Evolutionary conservation across 2,797 vertebrate genomes (phyloP), one percentile per base, ranked within the genome.

Genomic region (Rhabdophis nuchalis): DNA sequence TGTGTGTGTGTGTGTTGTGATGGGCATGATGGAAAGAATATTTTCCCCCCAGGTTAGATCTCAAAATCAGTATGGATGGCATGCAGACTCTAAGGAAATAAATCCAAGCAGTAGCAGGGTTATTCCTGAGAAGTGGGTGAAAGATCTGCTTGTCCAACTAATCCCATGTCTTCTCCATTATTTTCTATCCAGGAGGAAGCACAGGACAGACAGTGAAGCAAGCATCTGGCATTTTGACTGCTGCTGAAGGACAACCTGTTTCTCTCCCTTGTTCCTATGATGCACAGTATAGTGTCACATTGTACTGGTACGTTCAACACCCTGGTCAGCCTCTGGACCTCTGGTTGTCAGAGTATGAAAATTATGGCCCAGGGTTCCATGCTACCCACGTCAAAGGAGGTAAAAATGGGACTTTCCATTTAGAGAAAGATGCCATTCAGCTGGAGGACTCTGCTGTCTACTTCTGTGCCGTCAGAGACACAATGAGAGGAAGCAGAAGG

Each of bases 381-480:
- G 27, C 27, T 29, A 29, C 1, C 11, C 60, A 61, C 27, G 1
- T 4, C 0, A 5, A 13, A 61, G 27, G 4, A 29, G 27, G 29
- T 29, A 61, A 61, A 29, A 29, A 29, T 12, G 27, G 60, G 27
- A 61, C 27, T 29, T 61, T 4, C 60, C 4, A 61, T 12, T 29
- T 61, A 5, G 3, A 61, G 60, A 61, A 29, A 61, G 1, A 4
- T 3, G 0, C 60, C 27, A 61, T 10, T 29, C 60, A 61, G 3
- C 25, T 61, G 94, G 90, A 58, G n/a, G 94, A 95, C 41, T 90
- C 89, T 0, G 94, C 92, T 0, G 1, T 92, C 32, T 95, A 94
- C 68, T 93, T 90, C 89, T 96, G 96, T 0, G 89, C 29, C 11
- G 14, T 93, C 91, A 20, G 32, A 0, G 54, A 87, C 95, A 95